phyloP scores from a whole-genome alignment of 2,113 vertebrate species.

The Onychorhynchus coronatus region DNA sequence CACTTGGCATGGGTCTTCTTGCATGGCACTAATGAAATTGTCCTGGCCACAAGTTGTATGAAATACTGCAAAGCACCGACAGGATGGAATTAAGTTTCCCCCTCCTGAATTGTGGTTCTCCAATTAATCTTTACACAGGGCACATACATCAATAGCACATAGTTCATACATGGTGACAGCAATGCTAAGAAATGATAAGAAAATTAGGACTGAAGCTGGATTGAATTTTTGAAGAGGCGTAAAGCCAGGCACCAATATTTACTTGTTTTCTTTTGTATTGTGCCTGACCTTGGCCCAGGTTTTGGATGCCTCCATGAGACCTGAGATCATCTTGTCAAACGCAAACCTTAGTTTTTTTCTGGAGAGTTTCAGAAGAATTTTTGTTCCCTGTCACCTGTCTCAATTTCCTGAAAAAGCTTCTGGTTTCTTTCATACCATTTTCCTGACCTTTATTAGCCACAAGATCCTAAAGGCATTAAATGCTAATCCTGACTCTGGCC shows the following conservation, averaged over 20 bases:
- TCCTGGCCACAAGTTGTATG: not conserved
- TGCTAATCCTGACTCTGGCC: not conserved
- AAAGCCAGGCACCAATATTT: not conserved
- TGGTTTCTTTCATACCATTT: not conserved
- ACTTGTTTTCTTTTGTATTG: not conserved
- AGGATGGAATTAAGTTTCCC: not conserved
- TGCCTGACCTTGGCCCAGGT: not conserved
- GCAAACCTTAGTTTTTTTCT: not conserved
- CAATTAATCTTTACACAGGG: constrained; percentile 25
- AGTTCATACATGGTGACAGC: not conserved
- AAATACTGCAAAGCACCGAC: constrained; percentile 22
- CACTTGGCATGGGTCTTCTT: not conserved
- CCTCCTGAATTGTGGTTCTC: not conserved
- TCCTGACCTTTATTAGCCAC: not conserved
- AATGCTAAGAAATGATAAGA: not conserved
- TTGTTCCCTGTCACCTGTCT: not conserved
- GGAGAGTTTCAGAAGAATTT: not conserved
- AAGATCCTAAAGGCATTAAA: not conserved
- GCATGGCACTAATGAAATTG: not conserved
- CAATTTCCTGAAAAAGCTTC: not conserved
- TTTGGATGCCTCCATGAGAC: not conserved
- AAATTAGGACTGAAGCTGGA: not conserved
- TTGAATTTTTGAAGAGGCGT: not conserved
- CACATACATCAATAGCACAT: not conserved
- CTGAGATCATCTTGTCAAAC: not conserved